These are phyloP conservation scores for Boloria selene DNA, from an alignment of 2,888 invertebrate species.

Conservation along the genomic window DNA sequence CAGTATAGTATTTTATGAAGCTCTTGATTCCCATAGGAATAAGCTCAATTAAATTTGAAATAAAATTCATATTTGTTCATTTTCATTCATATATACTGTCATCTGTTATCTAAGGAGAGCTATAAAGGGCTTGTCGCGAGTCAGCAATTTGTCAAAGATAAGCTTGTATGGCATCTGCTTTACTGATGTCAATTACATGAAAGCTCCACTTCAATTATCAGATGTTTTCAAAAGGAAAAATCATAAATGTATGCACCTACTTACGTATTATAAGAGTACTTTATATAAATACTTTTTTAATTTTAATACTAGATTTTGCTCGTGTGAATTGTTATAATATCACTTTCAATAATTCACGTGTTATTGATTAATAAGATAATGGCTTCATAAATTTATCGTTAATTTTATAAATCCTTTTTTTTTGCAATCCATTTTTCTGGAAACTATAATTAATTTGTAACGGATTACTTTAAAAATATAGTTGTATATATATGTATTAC, in stretches of 20 bases:
- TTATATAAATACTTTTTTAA: background rate
- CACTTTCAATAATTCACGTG: too few relatives aligned
- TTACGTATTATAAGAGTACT: background rate
- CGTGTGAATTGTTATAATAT: too few relatives aligned
- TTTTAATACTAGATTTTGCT: too few relatives aligned
- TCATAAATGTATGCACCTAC: background rate
- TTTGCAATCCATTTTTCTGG: too few relatives aligned
- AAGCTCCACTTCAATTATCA: conserved; percentile 13
- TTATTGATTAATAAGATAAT: too few relatives aligned
- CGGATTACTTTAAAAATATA: too few relatives aligned
- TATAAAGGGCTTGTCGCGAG: conserved; percentile 27
- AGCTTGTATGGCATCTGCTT: conserved; percentile 30
- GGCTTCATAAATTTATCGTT: too few relatives aligned
- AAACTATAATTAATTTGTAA: too few relatives aligned
- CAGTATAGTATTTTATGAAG: too few relatives aligned
- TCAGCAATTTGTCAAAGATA: conserved; percentile 40
- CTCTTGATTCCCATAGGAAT: background rate
- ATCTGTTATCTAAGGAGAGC: conserved; percentile 23
- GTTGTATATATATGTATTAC: too few relatives aligned
- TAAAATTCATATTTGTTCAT: conserved; percentile 8
- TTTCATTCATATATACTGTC: conserved; percentile 20
- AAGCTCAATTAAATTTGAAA: background rate
- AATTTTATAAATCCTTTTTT: too few relatives aligned
- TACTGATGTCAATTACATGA: conserved; percentile 27
- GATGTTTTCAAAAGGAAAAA: conserved; percentile 1